Evolutionary conservation across 2,113 vertebrate species (phyloP).

Genomic region (Phasianus colchicus): DNA sequence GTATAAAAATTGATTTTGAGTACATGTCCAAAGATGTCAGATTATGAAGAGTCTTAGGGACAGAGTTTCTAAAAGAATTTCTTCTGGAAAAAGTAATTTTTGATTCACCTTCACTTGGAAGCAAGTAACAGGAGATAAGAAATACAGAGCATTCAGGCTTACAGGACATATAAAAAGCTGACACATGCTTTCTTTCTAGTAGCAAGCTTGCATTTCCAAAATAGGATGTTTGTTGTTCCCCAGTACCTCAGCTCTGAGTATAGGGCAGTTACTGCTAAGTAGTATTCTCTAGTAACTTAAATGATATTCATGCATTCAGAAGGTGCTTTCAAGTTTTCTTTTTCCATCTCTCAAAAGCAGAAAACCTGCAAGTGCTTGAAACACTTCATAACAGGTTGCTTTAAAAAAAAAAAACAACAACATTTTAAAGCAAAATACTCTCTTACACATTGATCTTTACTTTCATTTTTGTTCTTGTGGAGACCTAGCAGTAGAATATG

Average conservation of each 20-base stretch:
- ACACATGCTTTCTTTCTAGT: not conserved
- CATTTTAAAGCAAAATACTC: constrained; percentile 11
- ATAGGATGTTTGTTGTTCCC: not conserved
- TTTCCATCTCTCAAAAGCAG: not conserved
- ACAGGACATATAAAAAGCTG: not conserved
- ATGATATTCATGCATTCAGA: not conserved
- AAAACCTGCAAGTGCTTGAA: constrained; percentile 14
- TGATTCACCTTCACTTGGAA: not conserved
- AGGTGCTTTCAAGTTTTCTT: not conserved
- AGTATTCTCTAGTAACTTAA: not conserved
- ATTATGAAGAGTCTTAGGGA: not conserved
- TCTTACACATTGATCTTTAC: constrained; percentile 50
- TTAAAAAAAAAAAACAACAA: not conserved
- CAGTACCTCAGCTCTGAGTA: not conserved
- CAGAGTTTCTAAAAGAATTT: constrained; percentile 9
- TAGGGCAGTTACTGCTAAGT: not conserved
- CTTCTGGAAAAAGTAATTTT: constrained; percentile 9
- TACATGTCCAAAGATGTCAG: not conserved
- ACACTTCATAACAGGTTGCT: constrained; percentile 5
- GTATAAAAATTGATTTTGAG: too few species aligned
- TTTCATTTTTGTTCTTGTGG: constrained; percentile 56
- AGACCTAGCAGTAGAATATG: constrained; percentile 50
- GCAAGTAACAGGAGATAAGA: not conserved
- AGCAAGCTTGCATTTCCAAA: not conserved
- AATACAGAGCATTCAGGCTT: not conserved